Conservation (phyloP, 1,140 invertebrate species). For the Zaprionus nigranus region DNA sequence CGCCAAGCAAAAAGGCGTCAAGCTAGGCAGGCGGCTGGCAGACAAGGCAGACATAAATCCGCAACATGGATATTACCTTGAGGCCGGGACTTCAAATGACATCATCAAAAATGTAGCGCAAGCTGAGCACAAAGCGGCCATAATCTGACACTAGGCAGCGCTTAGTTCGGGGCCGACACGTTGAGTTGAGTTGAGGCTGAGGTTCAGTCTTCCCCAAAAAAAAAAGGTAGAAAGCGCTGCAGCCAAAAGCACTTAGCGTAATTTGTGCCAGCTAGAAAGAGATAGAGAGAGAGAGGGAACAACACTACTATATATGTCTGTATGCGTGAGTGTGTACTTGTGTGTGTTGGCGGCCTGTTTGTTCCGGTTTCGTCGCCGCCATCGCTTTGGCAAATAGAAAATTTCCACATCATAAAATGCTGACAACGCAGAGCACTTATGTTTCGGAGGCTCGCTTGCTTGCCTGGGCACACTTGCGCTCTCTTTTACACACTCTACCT, state of each 20-base stretch:
- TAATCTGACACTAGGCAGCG: constrained; percentile 79
- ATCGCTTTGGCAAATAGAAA: constrained; percentile 77
- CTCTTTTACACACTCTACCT: neutral
- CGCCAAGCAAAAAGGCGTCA: constrained; percentile 19
- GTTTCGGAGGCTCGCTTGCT: constrained; percentile 46
- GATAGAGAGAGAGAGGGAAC: constrained; percentile 12
- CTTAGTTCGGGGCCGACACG: constrained; percentile 60
- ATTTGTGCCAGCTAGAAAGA: constrained; percentile 60
- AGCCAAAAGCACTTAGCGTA: constrained; percentile 80
- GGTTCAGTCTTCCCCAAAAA: neutral
- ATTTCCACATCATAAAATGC: constrained; percentile 77
- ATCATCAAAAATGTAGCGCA: constrained; percentile 79
- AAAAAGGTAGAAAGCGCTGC: constrained; percentile 72
- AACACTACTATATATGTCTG: neutral
- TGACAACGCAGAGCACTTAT: constrained; percentile 77
- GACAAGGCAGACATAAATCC: constrained; percentile 55
- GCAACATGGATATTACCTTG: constrained; percentile 70
- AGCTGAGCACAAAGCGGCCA: constrained; percentile 72
- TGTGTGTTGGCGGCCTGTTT: constrained; percentile 56
- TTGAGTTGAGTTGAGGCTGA: constrained; percentile 1
- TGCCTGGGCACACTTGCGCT: constrained; percentile 15
- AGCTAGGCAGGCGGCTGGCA: neutral
- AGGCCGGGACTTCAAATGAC: constrained; percentile 70
- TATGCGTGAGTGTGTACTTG: constrained; percentile 11
- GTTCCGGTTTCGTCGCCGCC: constrained; percentile 73